Percentiles rank a stretch among this genome's conserved stretches.
Evolutionary conservation across 2,888 invertebrate species (phyloP).

Genomic region (Oeneis ivallda): DNA sequence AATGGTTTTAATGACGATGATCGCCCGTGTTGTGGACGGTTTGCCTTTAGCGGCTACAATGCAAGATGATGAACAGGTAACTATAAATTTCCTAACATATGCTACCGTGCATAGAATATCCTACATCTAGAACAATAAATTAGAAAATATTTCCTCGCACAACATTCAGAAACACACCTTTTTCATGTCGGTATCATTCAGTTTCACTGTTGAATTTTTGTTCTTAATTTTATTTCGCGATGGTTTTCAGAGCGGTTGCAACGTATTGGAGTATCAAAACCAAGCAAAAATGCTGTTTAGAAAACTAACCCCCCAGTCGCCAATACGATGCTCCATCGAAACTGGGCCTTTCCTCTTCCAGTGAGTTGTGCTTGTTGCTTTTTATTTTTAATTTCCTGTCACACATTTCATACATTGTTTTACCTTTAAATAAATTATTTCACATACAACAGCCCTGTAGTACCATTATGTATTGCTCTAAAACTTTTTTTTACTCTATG

Average conservation of each 20-base stretch:
- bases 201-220: slow-evolving; percentile 46
- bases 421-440: no score
- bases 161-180: slow-evolving; percentile 1
- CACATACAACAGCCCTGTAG: no score
- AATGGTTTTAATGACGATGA: slow-evolving; percentile 99
- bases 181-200: not conserved
- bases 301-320: slow-evolving; percentile 95
- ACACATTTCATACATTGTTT: no score
- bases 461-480: no score
- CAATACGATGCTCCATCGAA: slow-evolving; percentile 96
- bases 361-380: slow-evolving; percentile 85
- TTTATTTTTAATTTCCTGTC: slow-evolving; percentile 46
- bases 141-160: slow-evolving; percentile 3
- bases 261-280: slow-evolving; percentile 98
- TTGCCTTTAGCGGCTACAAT: slow-evolving; percentile 97
- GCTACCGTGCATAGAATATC: slow-evolving; percentile 15
- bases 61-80: slow-evolving; percentile 99
- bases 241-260: slow-evolving; percentile 91
- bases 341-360: slow-evolving; percentile 98
- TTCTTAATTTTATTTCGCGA: slow-evolving; percentile 58
- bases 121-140: not conserved
- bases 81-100: slow-evolving; percentile 20
- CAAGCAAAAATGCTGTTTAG: slow-evolving; percentile 99
- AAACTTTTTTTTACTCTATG: no score
- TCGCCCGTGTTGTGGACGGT: slow-evolving; percentile 97